These are phyloP conservation scores for Melanotaenia maccullochi DNA, from an alignment of 2,797 vertebrate species.

Conservation along the genomic window DNA sequence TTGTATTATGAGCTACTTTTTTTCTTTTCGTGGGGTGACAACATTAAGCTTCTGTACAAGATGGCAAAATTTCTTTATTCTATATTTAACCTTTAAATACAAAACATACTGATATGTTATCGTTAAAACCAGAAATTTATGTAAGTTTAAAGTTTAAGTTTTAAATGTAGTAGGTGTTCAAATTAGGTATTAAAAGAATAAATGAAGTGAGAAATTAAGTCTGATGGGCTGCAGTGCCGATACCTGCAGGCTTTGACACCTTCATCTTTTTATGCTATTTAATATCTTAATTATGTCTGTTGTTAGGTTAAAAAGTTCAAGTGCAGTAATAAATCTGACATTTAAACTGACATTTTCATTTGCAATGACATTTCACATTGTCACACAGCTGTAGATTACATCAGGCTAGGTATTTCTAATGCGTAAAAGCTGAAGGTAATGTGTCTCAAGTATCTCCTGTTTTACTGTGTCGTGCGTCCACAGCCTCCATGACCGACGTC, in stretches of 20 bases:
- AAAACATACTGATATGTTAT: not conserved
- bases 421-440: not conserved
- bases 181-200: not conserved
- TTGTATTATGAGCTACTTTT: too few species aligned
- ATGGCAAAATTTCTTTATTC: not conserved
- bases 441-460: conserved; percentile 17
- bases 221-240: not conserved
- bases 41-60: not conserved
- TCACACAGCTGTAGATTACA: conserved; percentile 12
- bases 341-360: conserved; percentile 35
- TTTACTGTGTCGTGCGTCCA: conserved; percentile 55
- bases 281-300: conserved; percentile 7
- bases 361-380: conserved; percentile 20
- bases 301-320: conserved; percentile 11
- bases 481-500: conserved; percentile 93
- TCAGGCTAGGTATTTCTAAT: conserved; percentile 9
- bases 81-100: not conserved
- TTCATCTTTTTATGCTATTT: not conserved
- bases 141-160: not conserved
- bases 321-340: conserved; percentile 20
- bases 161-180: not conserved
- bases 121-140: not conserved
- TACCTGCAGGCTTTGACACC: not conserved
- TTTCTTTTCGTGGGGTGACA: not conserved
- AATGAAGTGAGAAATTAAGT: not conserved